Conservation (phyloP, 64 coral and sea anemone species). For the Montipora sp. region DNA sequence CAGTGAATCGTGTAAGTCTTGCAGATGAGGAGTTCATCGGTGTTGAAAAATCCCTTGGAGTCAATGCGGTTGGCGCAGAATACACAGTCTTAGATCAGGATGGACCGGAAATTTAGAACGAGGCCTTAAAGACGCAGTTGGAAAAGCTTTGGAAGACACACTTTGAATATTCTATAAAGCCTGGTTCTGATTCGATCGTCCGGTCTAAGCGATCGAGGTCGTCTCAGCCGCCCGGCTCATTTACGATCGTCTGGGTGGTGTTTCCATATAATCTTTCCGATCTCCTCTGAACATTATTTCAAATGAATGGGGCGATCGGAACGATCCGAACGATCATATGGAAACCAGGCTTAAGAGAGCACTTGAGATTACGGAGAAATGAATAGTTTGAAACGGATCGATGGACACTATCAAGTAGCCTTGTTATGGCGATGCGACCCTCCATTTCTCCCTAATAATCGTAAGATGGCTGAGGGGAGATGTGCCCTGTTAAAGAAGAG, state of each 20-base stretch:
- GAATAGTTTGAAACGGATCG: conserved; percentile 6
- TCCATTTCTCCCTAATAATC: neutral
- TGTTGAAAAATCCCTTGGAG: neutral
- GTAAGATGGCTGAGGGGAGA: conserved; percentile 43
- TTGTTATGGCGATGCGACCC: conserved; percentile 18
- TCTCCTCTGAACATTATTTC: no score
- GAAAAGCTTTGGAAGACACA: conserved; percentile 60
- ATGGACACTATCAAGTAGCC: conserved; percentile 55
- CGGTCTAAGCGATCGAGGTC: neutral
- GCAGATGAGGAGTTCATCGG: conserved; percentile 19
- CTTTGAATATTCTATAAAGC: conserved; percentile 47
- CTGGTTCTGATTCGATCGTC: conserved; percentile 6
- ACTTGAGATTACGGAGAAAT: conserved; percentile 24
- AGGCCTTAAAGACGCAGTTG: conserved; percentile 14
- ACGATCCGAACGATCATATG: no score
- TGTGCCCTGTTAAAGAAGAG: conserved; percentile 38
- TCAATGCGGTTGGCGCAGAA: no score
- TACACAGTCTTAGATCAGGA: neutral
- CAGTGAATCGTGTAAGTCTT: no score
- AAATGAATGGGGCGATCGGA: no score
- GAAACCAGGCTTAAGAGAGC: neutral
- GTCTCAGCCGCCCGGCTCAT: no score
- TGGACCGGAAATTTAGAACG: neutral
- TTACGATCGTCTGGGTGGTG: no score
- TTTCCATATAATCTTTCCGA: no score